phyloP scores from a whole-genome alignment of 2,888 invertebrate genomes.

The Melanotus villosus region DNA sequence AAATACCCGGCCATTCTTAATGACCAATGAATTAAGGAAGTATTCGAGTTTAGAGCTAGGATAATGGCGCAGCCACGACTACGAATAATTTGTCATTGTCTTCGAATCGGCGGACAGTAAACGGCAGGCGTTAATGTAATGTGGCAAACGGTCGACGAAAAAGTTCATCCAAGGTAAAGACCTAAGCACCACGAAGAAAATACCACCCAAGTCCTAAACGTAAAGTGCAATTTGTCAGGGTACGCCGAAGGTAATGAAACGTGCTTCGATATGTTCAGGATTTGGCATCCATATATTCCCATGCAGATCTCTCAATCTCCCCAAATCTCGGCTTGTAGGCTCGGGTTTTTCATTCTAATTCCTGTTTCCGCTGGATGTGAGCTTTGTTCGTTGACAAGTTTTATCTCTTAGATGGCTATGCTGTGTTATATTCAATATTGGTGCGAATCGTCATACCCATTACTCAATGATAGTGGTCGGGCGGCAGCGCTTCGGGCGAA shows the following conservation, averaged over 20 bases:
- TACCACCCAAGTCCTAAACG: slow-evolving; percentile 53
- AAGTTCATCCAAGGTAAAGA: slow-evolving; percentile 23
- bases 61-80: slow-evolving; percentile 57
- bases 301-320: slow-evolving; percentile 61
- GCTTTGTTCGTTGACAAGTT: slow-evolving; percentile 64
- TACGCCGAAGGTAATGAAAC: slow-evolving; percentile 37
- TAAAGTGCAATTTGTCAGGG: slow-evolving; percentile 57
- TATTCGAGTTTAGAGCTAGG: slow-evolving; percentile 56
- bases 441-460: slow-evolving; percentile 59
- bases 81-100: slow-evolving; percentile 57
- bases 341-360: slow-evolving; percentile 62
- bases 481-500: slow-evolving; percentile 35
- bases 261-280: slow-evolving; percentile 42
- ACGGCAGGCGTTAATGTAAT: slow-evolving; percentile 46
- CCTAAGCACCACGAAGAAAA: slow-evolving; percentile 48
- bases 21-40: slow-evolving; percentile 65
- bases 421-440: slow-evolving; percentile 63
- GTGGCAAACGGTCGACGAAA: slow-evolving; percentile 35
- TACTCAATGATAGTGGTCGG: slow-evolving; percentile 55
- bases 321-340: slow-evolving; percentile 60
- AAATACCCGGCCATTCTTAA: slow-evolving; percentile 64
- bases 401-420: slow-evolving; percentile 62
- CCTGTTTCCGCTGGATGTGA: slow-evolving; percentile 59
- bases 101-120: slow-evolving; percentile 50
- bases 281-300: slow-evolving; percentile 58